Conservation (phyloP, 1,140 invertebrate genomes). For the Bombus confusus region DNA sequence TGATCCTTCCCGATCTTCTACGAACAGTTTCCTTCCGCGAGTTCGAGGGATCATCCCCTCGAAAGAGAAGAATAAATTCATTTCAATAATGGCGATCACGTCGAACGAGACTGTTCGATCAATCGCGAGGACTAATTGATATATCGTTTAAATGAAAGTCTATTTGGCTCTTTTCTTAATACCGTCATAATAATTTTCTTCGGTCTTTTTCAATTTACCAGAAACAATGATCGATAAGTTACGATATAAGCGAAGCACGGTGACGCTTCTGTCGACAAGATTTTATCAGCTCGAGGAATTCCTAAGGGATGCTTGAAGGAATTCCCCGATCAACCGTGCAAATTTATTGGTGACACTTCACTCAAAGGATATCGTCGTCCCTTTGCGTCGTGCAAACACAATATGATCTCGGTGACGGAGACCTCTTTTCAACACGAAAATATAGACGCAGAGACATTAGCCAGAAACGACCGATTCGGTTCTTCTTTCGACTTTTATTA, state of each 20-base stretch:
- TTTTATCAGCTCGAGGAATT: slow-evolving; percentile 28
- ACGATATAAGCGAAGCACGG: slow-evolving; percentile 52
- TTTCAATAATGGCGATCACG: background rate
- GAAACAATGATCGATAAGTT: slow-evolving; percentile 1
- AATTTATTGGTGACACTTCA: slow-evolving; percentile 28
- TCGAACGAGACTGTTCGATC: slow-evolving; percentile 6
- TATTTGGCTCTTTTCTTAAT: background rate
- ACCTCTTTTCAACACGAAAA: slow-evolving; percentile 31
- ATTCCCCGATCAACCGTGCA: slow-evolving; percentile 38
- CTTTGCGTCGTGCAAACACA: slow-evolving; percentile 60
- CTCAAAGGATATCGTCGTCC: slow-evolving; percentile 34
- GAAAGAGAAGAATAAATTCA: background rate
- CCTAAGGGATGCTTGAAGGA: background rate
- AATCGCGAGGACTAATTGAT: background rate
- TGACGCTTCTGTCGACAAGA: slow-evolving; percentile 33
- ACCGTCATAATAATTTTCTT: background rate
- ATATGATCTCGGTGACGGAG: slow-evolving; percentile 3
- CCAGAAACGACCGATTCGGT: slow-evolving; percentile 59
- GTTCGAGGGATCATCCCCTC: background rate
- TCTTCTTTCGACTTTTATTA: background rate
- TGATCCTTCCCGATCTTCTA: slow-evolving; percentile 7
- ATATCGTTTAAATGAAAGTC: background rate
- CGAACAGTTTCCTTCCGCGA: slow-evolving; percentile 1
- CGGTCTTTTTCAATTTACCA: background rate
- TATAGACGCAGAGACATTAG: slow-evolving; percentile 54